phyloP scores from a whole-genome alignment of 2,797 vertebrate species.

The Acridotheres tristis region DNA sequence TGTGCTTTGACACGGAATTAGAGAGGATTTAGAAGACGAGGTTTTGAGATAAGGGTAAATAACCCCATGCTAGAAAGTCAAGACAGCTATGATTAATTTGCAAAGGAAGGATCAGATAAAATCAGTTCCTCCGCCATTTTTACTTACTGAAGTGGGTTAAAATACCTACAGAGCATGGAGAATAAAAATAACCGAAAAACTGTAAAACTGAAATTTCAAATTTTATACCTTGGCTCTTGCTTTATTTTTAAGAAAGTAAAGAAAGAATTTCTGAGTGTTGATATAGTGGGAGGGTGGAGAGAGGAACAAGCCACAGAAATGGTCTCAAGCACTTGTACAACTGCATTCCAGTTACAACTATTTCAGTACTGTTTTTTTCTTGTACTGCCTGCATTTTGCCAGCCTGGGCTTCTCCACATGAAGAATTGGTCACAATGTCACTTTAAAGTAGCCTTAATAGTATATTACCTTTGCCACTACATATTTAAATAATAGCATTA shows the following conservation, averaged over 20 bases:
- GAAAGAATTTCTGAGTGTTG: background rate
- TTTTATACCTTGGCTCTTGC: background rate
- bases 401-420: background rate
- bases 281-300: background rate
- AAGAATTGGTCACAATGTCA: background rate
- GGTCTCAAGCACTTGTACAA: background rate
- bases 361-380: background rate
- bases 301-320: background rate
- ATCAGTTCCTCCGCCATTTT: background rate
- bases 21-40: background rate
- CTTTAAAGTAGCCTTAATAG: background rate
- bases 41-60: background rate
- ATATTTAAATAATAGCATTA: background rate
- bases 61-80: background rate
- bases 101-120: background rate
- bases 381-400: background rate
- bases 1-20: background rate
- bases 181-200: background rate
- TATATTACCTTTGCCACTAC: background rate
- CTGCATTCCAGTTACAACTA: background rate
- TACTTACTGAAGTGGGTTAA: background rate
- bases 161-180: background rate
- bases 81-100: background rate
- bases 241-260: constrained; percentile 1
- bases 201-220: background rate